A percentile compares a stretch with the other conserved stretches of the same genome.
phyloP scores from a whole-genome alignment of 2,888 invertebrate species.

The Caenorhabditis auriculariae region DNA sequence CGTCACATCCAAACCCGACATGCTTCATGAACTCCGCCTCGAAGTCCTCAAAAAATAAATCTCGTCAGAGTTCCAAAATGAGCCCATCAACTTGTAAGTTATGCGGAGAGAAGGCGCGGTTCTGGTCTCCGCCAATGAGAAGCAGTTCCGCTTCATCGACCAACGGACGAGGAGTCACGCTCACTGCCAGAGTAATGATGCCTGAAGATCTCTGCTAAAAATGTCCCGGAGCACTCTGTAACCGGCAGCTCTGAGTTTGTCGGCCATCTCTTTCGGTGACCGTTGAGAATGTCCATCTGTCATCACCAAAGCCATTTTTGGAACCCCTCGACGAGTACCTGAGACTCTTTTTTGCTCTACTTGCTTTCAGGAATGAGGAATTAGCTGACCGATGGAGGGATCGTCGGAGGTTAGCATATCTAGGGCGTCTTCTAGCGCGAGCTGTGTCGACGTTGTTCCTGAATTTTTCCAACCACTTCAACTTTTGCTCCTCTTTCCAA shows the following conservation, averaged over 20 bases:
- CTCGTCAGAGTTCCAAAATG: background rate
- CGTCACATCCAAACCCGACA: slow-evolving; percentile 59
- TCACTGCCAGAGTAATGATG: slow-evolving; percentile 53
- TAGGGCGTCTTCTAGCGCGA: slow-evolving; percentile 50
- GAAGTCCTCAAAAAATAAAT: slow-evolving; percentile 40
- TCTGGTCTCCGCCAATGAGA: slow-evolving; percentile 44
- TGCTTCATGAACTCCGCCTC: slow-evolving; percentile 55
- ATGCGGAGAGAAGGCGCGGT: slow-evolving; percentile 51
- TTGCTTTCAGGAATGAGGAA: too few relatives aligned
- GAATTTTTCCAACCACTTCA: background rate
- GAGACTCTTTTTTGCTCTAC: too few relatives aligned
- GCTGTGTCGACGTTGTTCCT: slow-evolving; percentile 55
- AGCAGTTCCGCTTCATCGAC: slow-evolving; percentile 57
- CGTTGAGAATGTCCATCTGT: slow-evolving; percentile 60
- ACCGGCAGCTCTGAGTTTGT: slow-evolving; percentile 31
- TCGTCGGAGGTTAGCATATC: slow-evolving; percentile 46
- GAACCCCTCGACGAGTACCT: slow-evolving; percentile 44
- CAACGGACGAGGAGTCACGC: slow-evolving; percentile 44
- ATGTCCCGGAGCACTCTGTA: slow-evolving; percentile 1
- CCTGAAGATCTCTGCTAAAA: slow-evolving; percentile 23
- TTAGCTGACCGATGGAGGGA: slow-evolving; percentile 18
- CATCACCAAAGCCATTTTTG: slow-evolving; percentile 54
- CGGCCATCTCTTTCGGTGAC: slow-evolving; percentile 29
- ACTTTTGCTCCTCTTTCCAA: background rate
- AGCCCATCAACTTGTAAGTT: slow-evolving; percentile 42